Conservation (phyloP, 2,113 vertebrate genomes). For the Fulica atra region DNA sequence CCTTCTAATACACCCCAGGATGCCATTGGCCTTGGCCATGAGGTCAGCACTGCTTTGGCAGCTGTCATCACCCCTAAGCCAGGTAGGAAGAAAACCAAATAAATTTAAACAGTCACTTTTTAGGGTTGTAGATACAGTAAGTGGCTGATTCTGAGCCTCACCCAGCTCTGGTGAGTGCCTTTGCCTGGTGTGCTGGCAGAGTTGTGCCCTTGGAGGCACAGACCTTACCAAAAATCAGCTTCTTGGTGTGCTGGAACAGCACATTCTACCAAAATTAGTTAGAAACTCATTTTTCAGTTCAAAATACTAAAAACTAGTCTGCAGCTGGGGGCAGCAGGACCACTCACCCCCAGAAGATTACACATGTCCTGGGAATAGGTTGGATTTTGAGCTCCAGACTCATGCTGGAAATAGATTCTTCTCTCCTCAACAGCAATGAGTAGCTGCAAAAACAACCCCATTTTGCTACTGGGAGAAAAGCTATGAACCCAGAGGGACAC, state of each 20-base stretch:
- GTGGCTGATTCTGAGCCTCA: neutral
- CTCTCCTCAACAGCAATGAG: neutral
- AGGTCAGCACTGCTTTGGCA: neutral
- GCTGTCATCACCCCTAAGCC: neutral
- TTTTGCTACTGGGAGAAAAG: neutral
- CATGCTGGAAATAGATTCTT: neutral
- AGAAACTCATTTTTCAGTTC: neutral
- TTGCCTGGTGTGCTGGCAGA: neutral
- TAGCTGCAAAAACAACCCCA: neutral
- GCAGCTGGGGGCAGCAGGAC: neutral
- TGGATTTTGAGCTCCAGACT: neutral
- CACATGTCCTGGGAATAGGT: neutral
- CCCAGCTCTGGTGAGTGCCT: neutral
- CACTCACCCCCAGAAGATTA: neutral
- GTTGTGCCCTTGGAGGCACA: neutral
- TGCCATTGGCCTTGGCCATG: too few relatives aligned
- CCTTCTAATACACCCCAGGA: too few relatives aligned
- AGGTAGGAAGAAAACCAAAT: neutral
- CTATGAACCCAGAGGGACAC: neutral
- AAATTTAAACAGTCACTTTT: neutral
- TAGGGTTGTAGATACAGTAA: neutral
- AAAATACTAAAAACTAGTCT: neutral
- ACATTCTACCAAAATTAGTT: neutral
- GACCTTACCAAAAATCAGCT: neutral
- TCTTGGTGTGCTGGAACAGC: accelerated